Evolutionary conservation across 2,797 vertebrate species (phyloP).

Genomic region (Cetoscarus ocellatus): DNA sequence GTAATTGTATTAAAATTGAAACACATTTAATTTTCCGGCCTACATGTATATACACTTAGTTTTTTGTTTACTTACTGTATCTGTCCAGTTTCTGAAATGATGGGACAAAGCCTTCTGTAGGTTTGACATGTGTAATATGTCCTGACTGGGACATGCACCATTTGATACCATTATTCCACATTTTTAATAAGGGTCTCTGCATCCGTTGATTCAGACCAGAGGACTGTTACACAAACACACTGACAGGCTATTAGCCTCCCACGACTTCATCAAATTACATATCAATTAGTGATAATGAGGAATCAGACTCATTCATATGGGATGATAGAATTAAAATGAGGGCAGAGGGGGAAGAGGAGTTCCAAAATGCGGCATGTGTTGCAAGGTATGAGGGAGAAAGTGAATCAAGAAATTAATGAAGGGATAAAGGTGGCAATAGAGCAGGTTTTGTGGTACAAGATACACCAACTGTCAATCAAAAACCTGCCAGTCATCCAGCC

Average conservation of each 20-base stretch:
- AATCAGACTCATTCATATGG: slow-evolving; percentile 55
- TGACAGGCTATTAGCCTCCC: slow-evolving; percentile 73
- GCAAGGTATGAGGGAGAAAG: slow-evolving; percentile 5
- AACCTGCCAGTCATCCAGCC: slow-evolving; percentile 10
- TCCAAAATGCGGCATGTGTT: slow-evolving; percentile 3
- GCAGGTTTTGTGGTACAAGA: background rate
- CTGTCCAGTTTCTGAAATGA: background rate
- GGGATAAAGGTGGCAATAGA: too few species aligned
- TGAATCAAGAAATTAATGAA: background rate
- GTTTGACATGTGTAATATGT: slow-evolving; percentile 26
- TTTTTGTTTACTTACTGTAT: too few species aligned
- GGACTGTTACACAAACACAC: slow-evolving; percentile 66
- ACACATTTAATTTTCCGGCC: too few species aligned
- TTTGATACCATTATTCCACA: slow-evolving; percentile 43
- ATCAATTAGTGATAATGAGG: slow-evolving; percentile 76
- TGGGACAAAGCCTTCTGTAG: background rate
- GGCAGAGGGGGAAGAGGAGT: slow-evolving; percentile 13
- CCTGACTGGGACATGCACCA: slow-evolving; percentile 10
- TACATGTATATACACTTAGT: too few species aligned
- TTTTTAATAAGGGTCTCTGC: slow-evolving; percentile 52
- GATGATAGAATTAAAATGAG: slow-evolving; percentile 36
- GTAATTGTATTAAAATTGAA: too few species aligned
- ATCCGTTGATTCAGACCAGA: slow-evolving; percentile 49
- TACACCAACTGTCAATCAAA: background rate
- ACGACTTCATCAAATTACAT: slow-evolving; percentile 68